A percentile compares a stretch with the other conserved stretches of the same genome.
Evolutionary conservation across 2,113 vertebrate species (phyloP).

Genomic region (Polyodon spathula): DNA sequence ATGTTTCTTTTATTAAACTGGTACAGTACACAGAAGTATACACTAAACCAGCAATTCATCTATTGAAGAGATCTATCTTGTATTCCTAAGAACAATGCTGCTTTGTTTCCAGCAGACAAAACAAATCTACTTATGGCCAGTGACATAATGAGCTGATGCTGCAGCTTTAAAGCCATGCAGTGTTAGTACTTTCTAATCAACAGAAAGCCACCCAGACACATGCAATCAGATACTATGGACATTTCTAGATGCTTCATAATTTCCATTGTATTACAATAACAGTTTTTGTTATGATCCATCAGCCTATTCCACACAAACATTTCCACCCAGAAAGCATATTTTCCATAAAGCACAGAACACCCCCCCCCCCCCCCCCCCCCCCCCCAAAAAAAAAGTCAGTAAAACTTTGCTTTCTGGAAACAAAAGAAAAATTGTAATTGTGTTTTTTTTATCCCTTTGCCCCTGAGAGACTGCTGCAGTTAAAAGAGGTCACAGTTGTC

Average conservation of each 20-base stretch:
- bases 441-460: too few relatives aligned
- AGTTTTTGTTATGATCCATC: background rate
- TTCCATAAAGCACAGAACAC: background rate
- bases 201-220: too few relatives aligned
- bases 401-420: too few relatives aligned
- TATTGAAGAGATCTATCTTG: background rate
- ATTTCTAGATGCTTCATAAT: background rate
- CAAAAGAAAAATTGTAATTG: too few relatives aligned
- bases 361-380: too few relatives aligned
- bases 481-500: too few relatives aligned
- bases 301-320: background rate
- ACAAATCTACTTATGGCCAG: background rate
- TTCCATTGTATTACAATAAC: background rate
- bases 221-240: too few relatives aligned
- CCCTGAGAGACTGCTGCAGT: too few relatives aligned
- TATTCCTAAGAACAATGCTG: background rate
- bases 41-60: too few relatives aligned
- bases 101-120: background rate
- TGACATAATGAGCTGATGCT: background rate
- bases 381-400: too few relatives aligned
- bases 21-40: background rate
- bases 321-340: background rate
- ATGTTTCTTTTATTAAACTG: background rate
- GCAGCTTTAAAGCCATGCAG: too few relatives aligned
- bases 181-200: too few relatives aligned